A percentile compares a stretch with the other conserved stretches of the same genome.
phyloP scores from a whole-genome alignment of 2,888 invertebrate species.

The Volucella bombylans region DNA sequence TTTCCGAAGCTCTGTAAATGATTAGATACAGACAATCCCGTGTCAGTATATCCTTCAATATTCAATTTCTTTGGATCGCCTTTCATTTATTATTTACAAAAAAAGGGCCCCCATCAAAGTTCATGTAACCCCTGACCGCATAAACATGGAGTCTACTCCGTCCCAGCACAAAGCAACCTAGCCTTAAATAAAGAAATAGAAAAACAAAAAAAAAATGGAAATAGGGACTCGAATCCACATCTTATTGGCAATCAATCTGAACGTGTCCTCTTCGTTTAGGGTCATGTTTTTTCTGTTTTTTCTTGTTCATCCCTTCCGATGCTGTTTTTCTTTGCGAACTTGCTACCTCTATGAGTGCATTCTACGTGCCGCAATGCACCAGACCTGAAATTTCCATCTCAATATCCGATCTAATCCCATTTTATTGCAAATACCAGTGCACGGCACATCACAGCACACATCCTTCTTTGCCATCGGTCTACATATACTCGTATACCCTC shows the following conservation, averaged over 20 bases:
- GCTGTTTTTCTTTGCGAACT: slow-evolving; percentile 19
- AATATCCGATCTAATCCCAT: slow-evolving; percentile 71
- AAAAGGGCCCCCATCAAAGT: too few relatives aligned
- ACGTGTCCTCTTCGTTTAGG: slow-evolving; percentile 31
- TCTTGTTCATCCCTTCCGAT: slow-evolving; percentile 9
- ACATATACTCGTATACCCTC: neutral
- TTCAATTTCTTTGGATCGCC: too few relatives aligned
- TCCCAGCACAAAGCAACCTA: too few relatives aligned
- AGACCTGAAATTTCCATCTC: slow-evolving; percentile 48
- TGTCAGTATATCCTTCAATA: too few relatives aligned
- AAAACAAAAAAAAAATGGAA: too few relatives aligned
- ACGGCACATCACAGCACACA: slow-evolving; percentile 21
- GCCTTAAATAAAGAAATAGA: too few relatives aligned
- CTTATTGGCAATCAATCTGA: slow-evolving; percentile 50
- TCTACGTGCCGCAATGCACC: slow-evolving; percentile 54
- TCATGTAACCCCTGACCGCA: too few relatives aligned
- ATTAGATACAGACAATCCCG: too few relatives aligned
- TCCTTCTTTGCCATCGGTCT: slow-evolving; percentile 8
- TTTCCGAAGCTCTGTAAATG: too few relatives aligned
- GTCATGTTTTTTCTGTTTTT: slow-evolving; percentile 2
- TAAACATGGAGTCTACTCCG: too few relatives aligned
- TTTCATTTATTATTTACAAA: too few relatives aligned
- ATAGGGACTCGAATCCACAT: neutral
- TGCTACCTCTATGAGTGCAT: slow-evolving; percentile 45
- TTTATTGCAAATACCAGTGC: slow-evolving; percentile 71